Evolutionary conservation across 2,797 vertebrate species (phyloP).

Genomic region (Brachymystax lenok): DNA sequence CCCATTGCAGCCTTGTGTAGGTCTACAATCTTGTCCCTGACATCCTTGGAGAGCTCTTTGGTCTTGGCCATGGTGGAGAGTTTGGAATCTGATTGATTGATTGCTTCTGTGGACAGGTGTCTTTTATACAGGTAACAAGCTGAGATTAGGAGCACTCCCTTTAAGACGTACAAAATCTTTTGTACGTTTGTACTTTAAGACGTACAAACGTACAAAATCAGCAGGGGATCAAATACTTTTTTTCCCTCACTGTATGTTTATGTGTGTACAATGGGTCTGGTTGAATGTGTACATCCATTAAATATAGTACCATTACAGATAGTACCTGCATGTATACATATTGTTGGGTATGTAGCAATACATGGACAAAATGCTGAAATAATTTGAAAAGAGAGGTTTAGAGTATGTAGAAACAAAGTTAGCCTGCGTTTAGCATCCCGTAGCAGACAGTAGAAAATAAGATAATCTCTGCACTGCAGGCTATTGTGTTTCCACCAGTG

Average conservation of each 20-base stretch:
- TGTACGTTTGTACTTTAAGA: too few species aligned
- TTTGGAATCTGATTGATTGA: too few species aligned
- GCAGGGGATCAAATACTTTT: too few species aligned
- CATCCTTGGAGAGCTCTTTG: too few species aligned
- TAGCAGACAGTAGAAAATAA: constrained; percentile 29
- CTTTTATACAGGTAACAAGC: too few species aligned
- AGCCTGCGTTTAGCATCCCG: constrained; percentile 24
- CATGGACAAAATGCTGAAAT: not conserved
- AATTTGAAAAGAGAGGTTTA: constrained; percentile 16
- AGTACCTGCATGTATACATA: not conserved
- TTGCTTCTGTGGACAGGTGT: too few species aligned
- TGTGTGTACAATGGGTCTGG: not conserved
- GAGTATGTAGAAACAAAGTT: constrained; percentile 16
- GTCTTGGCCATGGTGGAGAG: too few species aligned
- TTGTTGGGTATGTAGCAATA: not conserved
- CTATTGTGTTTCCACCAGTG: constrained; percentile 55
- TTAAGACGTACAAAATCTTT: too few species aligned
- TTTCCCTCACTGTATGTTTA: not conserved
- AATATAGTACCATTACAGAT: not conserved
- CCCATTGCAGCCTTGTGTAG: too few species aligned
- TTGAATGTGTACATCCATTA: not conserved
- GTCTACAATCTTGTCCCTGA: too few species aligned
- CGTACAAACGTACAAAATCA: too few species aligned
- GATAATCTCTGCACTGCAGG: constrained; percentile 38
- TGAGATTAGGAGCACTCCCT: too few species aligned